phyloP scores from a whole-genome alignment of 2,113 vertebrate genomes.

The Chamaea fasciata region DNA sequence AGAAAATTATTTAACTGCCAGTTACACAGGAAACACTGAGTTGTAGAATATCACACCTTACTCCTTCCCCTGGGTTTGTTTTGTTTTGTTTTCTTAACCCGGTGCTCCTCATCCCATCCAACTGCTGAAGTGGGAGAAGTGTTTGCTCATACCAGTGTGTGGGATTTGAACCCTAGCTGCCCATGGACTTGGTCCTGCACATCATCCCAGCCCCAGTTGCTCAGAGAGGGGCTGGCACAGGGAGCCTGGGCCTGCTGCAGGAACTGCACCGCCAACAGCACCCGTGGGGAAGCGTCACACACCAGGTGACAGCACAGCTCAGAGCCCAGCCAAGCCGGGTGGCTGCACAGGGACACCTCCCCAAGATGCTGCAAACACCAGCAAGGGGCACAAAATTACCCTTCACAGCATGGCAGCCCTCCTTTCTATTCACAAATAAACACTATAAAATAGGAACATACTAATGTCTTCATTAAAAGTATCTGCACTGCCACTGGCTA shows the following conservation, averaged over 20 bases:
- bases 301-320: neutral
- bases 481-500: constrained; percentile 1
- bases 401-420: neutral
- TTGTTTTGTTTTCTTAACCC: neutral
- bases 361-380: neutral
- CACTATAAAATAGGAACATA: constrained; percentile 8
- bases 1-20: neutral
- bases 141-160: accelerated
- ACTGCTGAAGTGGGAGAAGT: neutral
- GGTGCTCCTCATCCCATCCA: neutral
- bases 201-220: neutral
- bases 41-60: neutral
- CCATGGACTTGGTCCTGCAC: neutral
- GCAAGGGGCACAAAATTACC: neutral
- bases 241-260: neutral
- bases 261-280: neutral
- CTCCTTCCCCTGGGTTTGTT: neutral
- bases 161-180: neutral
- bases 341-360: neutral
- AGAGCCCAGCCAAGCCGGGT: neutral
- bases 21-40: neutral
- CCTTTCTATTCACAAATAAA: neutral
- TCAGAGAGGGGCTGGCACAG: neutral
- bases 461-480: constrained; percentile 15
- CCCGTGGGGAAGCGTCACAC: neutral